phyloP scores from a whole-genome alignment of 2,797 vertebrate genomes.

The Syngnathus rostellatus region DNA sequence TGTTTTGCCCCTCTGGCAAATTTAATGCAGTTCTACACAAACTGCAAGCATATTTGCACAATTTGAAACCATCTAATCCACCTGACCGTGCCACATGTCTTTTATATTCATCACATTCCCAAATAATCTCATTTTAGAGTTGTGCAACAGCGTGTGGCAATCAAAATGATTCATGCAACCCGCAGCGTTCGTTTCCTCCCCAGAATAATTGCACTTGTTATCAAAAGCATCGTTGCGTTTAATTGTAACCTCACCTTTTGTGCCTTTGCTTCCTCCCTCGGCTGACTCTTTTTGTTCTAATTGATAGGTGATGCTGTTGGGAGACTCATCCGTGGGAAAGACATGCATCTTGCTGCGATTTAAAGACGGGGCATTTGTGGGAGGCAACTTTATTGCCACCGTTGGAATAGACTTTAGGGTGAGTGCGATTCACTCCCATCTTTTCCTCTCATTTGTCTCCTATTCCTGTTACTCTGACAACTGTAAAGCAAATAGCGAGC shows the following conservation, averaged over 20 bases:
- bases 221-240: slow-evolving; percentile 1
- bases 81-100: background rate
- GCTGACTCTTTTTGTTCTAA: slow-evolving; percentile 30
- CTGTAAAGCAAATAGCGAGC: slow-evolving; percentile 6
- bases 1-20: background rate
- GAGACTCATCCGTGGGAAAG: slow-evolving; percentile 97
- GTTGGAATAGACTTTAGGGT: slow-evolving; percentile 99
- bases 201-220: background rate
- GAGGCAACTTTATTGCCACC: slow-evolving; percentile 95
- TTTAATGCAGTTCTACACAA: background rate
- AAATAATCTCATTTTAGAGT: background rate
- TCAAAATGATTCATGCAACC: background rate
- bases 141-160: background rate
- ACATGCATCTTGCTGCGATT: slow-evolving; percentile 94
- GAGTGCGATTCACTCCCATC: slow-evolving; percentile 58
- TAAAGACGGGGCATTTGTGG: slow-evolving; percentile 95
- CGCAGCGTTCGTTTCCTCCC: background rate
- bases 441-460: background rate
- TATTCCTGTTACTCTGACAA: background rate
- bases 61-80: background rate
- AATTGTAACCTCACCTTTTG: slow-evolving; percentile 4
- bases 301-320: slow-evolving; percentile 95
- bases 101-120: background rate
- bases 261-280: slow-evolving; percentile 37
- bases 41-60: background rate